phyloP scores from a whole-genome alignment of 1,140 invertebrate species.

The Drosophila fuyamai region DNA sequence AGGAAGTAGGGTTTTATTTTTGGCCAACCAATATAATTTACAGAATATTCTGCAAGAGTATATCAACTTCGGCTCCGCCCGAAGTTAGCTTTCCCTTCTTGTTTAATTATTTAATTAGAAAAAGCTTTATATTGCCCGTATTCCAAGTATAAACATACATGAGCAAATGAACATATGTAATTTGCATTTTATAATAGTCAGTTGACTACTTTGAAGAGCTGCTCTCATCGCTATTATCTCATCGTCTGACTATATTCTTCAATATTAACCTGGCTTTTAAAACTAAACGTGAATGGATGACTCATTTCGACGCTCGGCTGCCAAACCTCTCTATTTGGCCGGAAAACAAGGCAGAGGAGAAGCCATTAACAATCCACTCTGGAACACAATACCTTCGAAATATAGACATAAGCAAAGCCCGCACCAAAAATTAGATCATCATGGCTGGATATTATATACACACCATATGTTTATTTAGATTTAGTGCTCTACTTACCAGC shows the following conservation, averaged over 20 bases:
- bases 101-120: no score
- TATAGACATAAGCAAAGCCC: constrained; percentile 63
- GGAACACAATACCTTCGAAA: constrained; percentile 22
- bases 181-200: no score
- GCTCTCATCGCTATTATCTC: constrained; percentile 21
- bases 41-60: no score
- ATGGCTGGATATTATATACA: constrained; percentile 12
- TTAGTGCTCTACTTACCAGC: constrained; percentile 88
- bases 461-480: constrained; percentile 35
- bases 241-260: constrained; percentile 56
- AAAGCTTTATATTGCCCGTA: no score
- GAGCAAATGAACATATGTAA: no score
- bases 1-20: no score
- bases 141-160: no score
- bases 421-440: constrained; percentile 70
- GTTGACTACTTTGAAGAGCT: constrained; percentile 22
- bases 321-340: constrained; percentile 54
- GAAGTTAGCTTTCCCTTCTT: no score
- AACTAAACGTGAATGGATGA: constrained; percentile 60
- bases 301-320: constrained; percentile 31
- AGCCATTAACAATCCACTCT: constrained; percentile 58
- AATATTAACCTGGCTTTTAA: constrained; percentile 39
- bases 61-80: no score
- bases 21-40: no score
- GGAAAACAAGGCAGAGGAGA: constrained; percentile 47